Conservation (phyloP, 2,888 invertebrate species). For the Sarcophaga carnaria region DNA sequence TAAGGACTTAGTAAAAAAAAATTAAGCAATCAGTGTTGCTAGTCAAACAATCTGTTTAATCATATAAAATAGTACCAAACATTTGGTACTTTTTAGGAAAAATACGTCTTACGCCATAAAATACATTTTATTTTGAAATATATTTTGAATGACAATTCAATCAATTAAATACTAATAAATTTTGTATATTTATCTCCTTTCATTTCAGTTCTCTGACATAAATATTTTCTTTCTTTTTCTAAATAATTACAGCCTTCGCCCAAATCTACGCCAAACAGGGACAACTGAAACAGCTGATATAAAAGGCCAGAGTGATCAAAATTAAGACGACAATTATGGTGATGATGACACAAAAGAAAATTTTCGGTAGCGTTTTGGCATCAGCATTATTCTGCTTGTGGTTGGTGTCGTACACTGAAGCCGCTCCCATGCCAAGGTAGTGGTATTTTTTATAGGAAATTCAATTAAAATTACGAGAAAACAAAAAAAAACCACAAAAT, state of each 20-base stretch:
- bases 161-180: neutral
- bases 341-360: constrained; percentile 71
- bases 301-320: neutral
- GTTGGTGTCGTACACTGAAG: constrained; percentile 78
- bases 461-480: constrained; percentile 52
- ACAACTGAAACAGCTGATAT: neutral
- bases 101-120: too few species aligned
- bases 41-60: too few species aligned
- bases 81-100: too few species aligned
- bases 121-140: neutral
- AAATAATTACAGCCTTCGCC: neutral
- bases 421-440: constrained; percentile 82
- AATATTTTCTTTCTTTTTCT: neutral
- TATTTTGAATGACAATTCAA: neutral
- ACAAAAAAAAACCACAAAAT: neutral
- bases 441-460: constrained; percentile 75
- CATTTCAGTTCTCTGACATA: constrained; percentile 51
- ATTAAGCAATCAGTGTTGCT: too few species aligned
- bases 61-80: too few species aligned
- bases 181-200: constrained; percentile 19
- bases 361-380: constrained; percentile 76
- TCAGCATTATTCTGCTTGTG: constrained; percentile 77
- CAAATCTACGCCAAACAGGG: neutral
- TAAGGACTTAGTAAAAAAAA: too few species aligned
- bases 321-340: neutral